Conservation (phyloP, 1,140 invertebrate genomes). For the Ooceraea biroi region DNA sequence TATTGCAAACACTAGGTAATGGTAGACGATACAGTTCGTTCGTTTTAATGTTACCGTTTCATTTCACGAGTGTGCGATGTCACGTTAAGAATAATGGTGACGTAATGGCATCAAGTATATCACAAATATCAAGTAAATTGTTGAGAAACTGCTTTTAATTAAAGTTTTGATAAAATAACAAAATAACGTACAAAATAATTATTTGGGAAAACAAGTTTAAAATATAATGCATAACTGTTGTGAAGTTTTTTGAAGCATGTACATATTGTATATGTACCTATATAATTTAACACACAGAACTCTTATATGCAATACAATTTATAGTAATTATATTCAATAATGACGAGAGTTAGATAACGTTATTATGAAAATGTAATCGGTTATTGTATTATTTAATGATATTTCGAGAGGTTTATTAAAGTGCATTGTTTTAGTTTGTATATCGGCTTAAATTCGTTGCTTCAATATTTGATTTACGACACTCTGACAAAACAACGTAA, state of each 20-base stretch:
- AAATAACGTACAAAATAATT: not conserved
- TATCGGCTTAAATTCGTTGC: not conserved
- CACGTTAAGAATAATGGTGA: constrained; percentile 33
- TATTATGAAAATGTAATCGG: constrained; percentile 31
- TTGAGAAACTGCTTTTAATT: not conserved
- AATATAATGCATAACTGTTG: not conserved
- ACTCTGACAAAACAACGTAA: constrained; percentile 33
- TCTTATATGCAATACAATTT: not conserved
- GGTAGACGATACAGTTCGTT: constrained; percentile 50
- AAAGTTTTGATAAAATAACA: not conserved
- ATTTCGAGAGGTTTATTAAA: constrained; percentile 10
- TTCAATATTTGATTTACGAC: constrained; percentile 38
- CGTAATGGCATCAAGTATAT: not conserved
- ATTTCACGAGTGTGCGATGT: not conserved
- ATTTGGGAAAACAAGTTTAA: not conserved
- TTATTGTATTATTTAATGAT: constrained; percentile 8
- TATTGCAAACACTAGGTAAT: constrained; percentile 50
- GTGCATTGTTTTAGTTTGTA: constrained; percentile 21
- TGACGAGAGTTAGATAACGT: not conserved
- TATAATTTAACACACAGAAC: not conserved
- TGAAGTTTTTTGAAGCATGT: not conserved
- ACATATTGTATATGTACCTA: not conserved
- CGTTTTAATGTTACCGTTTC: constrained; percentile 47
- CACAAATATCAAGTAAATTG: not conserved
- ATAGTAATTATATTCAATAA: constrained; percentile 3